Evolutionary conservation across 2,797 vertebrate species (phyloP).

Genomic region (Rhyacichthys aspro): DNA sequence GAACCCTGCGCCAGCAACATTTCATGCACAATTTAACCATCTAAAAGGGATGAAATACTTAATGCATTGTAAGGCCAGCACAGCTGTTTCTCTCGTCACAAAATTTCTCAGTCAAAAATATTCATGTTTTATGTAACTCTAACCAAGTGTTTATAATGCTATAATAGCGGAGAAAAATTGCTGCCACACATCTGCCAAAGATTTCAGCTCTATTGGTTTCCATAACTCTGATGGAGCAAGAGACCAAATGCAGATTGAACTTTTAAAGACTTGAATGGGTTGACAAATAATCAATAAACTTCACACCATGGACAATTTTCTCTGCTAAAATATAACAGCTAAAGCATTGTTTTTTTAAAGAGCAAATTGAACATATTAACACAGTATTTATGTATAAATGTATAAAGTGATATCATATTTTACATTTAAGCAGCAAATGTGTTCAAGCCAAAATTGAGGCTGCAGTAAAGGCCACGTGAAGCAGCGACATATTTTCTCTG

Average conservation of each 20-base stretch:
- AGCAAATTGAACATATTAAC: too few species aligned
- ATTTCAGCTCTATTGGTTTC: constrained; percentile 83
- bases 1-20: constrained; percentile 98
- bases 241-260: constrained; percentile 57
- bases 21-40: constrained; percentile 99
- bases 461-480: too few species aligned
- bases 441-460: too few species aligned
- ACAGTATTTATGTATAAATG: neutral
- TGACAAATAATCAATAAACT: constrained; percentile 43
- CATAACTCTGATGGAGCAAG: constrained; percentile 58
- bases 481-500: too few species aligned
- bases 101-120: constrained; percentile 91
- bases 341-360: neutral
- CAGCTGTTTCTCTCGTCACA: constrained; percentile 99
- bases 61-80: constrained; percentile 99
- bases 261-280: constrained; percentile 44
- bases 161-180: constrained; percentile 95
- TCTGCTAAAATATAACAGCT: neutral
- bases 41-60: constrained; percentile 99
- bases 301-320: constrained; percentile 19
- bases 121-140: constrained; percentile 99
- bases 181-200: constrained; percentile 90
- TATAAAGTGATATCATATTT: too few species aligned
- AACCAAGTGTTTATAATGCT: constrained; percentile 99
- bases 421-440: too few species aligned